Conservation (phyloP, 2,888 invertebrate genomes). For the Rapana venosa region DNA sequence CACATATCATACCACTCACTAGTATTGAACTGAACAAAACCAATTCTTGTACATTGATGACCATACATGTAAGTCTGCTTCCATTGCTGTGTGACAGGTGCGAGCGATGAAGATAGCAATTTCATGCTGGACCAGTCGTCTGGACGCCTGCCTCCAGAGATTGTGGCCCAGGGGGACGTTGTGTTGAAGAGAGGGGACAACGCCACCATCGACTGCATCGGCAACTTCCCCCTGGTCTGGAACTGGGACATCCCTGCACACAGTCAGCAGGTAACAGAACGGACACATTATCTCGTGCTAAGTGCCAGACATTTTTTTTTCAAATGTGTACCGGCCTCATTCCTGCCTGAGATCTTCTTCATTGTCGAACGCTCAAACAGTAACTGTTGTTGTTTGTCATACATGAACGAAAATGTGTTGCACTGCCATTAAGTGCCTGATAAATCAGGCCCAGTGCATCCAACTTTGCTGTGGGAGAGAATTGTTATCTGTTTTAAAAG, state of each 20-base stretch:
- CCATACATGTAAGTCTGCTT: too few species aligned
- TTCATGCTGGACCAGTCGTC: neutral
- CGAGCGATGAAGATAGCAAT: neutral
- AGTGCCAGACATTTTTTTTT: neutral
- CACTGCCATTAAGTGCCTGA: too few species aligned
- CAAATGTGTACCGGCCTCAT: neutral
- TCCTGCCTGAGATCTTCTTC: neutral
- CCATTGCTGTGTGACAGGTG: too few species aligned
- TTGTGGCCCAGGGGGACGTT: neutral
- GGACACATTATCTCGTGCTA: neutral
- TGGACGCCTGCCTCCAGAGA: conserved; percentile 8
- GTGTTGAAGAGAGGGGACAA: conserved; percentile 35
- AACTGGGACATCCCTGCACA: conserved; percentile 15
- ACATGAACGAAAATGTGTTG: too few species aligned
- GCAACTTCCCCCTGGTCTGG: conserved; percentile 42
- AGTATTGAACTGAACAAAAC: too few species aligned
- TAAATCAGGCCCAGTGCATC: too few species aligned
- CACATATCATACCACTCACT: too few species aligned
- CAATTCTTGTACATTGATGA: too few species aligned
- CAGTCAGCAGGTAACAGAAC: neutral
- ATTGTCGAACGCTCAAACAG: too few species aligned
- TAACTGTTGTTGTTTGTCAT: too few species aligned
- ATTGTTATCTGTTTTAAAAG: too few species aligned
- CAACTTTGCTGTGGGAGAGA: too few species aligned
- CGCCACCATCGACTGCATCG: conserved; percentile 39